These are phyloP conservation scores for Oreochromis aureus DNA, from an alignment of 2,113 vertebrate genomes.

Conservation along the genomic window DNA sequence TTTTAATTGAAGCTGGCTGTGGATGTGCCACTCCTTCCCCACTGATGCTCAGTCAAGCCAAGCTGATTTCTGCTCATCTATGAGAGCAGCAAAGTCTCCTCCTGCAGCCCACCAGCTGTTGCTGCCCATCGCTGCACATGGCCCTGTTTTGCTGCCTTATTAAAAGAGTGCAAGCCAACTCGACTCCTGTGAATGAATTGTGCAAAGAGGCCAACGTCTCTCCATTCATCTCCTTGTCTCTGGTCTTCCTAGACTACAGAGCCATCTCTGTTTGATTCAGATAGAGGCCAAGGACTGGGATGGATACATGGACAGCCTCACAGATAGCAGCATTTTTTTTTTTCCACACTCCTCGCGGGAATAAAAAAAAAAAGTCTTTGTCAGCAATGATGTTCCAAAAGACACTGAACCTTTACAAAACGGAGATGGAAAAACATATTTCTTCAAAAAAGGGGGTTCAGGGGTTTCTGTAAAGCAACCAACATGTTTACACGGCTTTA, in stretches of 20 bases:
- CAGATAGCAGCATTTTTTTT: slow-evolving; percentile 28
- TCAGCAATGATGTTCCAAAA: slow-evolving; percentile 40
- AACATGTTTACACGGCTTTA: slow-evolving; percentile 57
- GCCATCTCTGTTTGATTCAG: slow-evolving; percentile 29
- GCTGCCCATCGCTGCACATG: slow-evolving; percentile 36
- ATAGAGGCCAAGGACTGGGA: slow-evolving; percentile 11
- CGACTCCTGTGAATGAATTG: slow-evolving; percentile 54
- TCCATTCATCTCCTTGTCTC: slow-evolving; percentile 50
- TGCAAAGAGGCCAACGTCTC: slow-evolving; percentile 46
- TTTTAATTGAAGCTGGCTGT: slow-evolving; percentile 52
- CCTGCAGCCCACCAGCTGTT: background rate
- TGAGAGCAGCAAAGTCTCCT: background rate
- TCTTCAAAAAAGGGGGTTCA: slow-evolving; percentile 44
- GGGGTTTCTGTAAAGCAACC: slow-evolving; percentile 55
- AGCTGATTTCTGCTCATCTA: slow-evolving; percentile 20
- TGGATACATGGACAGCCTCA: slow-evolving; percentile 28
- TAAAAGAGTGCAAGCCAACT: slow-evolving; percentile 37
- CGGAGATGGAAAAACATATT: background rate
- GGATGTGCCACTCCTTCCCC: background rate
- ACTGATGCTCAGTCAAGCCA: slow-evolving; percentile 17
- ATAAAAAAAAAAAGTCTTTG: background rate
- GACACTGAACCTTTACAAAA: slow-evolving; percentile 19
- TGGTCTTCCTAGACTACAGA: slow-evolving; percentile 53
- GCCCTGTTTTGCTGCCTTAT: slow-evolving; percentile 49
- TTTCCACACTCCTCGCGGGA: background rate